phyloP scores from a whole-genome alignment of 2,888 invertebrate genomes.

The Ormia ochracea region DNA sequence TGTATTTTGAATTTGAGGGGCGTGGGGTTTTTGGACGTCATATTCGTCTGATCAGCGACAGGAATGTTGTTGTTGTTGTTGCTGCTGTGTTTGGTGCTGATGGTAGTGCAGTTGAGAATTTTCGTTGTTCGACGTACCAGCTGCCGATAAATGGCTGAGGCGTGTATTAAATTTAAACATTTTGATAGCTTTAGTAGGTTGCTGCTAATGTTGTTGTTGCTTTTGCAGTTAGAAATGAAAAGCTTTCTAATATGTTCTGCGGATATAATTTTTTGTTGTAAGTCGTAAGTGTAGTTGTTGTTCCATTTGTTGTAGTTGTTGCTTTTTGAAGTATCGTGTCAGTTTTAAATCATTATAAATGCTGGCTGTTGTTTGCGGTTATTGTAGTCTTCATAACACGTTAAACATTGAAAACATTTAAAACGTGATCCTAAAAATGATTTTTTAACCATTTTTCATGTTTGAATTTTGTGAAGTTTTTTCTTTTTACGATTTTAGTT shows the following conservation, averaged over 20 bases:
- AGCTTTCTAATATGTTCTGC: slow-evolving; percentile 58
- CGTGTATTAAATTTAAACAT: slow-evolving; percentile 59
- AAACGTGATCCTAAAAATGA: slow-evolving; percentile 63
- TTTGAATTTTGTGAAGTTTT: slow-evolving; percentile 58
- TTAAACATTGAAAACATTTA: slow-evolving; percentile 62
- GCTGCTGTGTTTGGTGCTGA: slow-evolving; percentile 1
- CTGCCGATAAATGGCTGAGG: slow-evolving; percentile 60
- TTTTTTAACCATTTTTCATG: slow-evolving; percentile 60
- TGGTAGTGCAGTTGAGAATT: background rate
- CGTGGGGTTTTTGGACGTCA: slow-evolving; percentile 42
- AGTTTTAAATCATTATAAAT: slow-evolving; percentile 62
- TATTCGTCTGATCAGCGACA: slow-evolving; percentile 47
- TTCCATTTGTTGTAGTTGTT: background rate
- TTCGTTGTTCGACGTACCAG: slow-evolving; percentile 26
- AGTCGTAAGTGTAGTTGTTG: slow-evolving; percentile 7
- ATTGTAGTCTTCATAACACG: slow-evolving; percentile 60
- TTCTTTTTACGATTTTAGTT: slow-evolving; percentile 27
- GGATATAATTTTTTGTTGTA: slow-evolving; percentile 30
- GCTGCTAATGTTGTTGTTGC: slow-evolving; percentile 11
- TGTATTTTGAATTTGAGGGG: slow-evolving; percentile 26
- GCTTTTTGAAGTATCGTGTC: slow-evolving; percentile 59
- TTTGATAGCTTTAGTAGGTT: slow-evolving; percentile 53
- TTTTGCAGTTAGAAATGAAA: slow-evolving; percentile 45
- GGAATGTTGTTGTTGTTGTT: background rate
- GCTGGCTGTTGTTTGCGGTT: slow-evolving; percentile 52